A percentile compares a stretch with the other conserved stretches of the same genome.
These are phyloP conservation scores for Lobophora halterata DNA, from an alignment of 2,888 invertebrate species.

Conservation along the genomic window DNA sequence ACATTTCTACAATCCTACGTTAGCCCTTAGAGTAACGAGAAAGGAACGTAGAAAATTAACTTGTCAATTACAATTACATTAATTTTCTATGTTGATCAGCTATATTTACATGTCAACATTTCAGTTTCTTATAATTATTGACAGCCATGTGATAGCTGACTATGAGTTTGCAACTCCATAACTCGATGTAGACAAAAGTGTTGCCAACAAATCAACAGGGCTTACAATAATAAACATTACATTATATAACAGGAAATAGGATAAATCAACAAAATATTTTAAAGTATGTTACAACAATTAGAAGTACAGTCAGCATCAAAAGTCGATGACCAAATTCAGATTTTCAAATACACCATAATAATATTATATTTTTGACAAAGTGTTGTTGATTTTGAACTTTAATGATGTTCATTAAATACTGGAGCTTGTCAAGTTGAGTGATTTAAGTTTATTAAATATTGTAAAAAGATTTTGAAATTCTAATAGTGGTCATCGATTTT, in stretches of 20 bases:
- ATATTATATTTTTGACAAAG: too few species aligned
- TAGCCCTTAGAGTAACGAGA: slow-evolving; percentile 56
- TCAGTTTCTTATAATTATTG: slow-evolving; percentile 79
- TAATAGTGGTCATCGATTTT: too few species aligned
- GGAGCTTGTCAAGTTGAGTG: too few species aligned
- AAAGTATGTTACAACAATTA: too few species aligned
- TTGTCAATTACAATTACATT: slow-evolving; percentile 73
- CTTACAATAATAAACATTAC: slow-evolving; percentile 25
- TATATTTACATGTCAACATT: slow-evolving; percentile 80
- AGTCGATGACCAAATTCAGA: too few species aligned
- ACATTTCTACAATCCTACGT: slow-evolving; percentile 32
- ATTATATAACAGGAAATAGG: slow-evolving; percentile 21
- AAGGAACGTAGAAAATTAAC: slow-evolving; percentile 79
- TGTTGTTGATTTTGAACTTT: too few species aligned
- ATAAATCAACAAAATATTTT: neutral
- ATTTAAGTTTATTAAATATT: too few species aligned
- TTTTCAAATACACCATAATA: too few species aligned
- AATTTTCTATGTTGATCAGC: slow-evolving; percentile 76
- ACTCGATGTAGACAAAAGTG: slow-evolving; percentile 72
- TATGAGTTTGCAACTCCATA: slow-evolving; percentile 68
- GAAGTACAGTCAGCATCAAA: too few species aligned
- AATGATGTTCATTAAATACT: too few species aligned
- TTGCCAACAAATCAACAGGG: slow-evolving; percentile 36
- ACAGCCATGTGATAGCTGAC: slow-evolving; percentile 82
- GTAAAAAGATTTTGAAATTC: too few species aligned